Base-by-base conservation (phyloP, 2,888 invertebrate species). In the Nephrocerus scutellatus region DNA sequence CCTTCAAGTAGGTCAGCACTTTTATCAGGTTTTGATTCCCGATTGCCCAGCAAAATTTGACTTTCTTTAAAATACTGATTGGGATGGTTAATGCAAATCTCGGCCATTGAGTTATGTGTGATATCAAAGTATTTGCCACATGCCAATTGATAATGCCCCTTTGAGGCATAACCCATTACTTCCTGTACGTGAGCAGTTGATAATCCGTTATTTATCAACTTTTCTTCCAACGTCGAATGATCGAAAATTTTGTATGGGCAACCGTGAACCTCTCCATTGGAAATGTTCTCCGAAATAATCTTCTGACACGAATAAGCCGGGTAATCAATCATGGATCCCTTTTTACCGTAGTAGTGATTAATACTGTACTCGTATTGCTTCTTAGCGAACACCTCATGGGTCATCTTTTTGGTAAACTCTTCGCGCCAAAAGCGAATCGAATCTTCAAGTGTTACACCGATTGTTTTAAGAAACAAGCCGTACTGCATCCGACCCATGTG, bases 261-360 rank as follows among this genome's bases (percentile, higher is more conserved):
- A 1, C 96, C 97, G 66, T 95, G 91, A 49, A 79, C 79, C 4
- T 85, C 87, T 6, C 63, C 62, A 3, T 84, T 75, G 1, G 53
- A 47, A 3, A 81, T 77, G 54, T 70, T 72, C 1, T 75, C 74
- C 56, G 74, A 81, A 41, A 98, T 95, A 45, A 98, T 86, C 70
- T 85, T 91, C 54, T 84, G 72, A 66, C 98, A 99, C 54, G 89
- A 89, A 56, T 84, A 86, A 0, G 97, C 91, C 0, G 88, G 79
- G 60, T 91, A 96, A 61, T 87, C 85, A 3, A 79, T 79, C 63
- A 86, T 80, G 52, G 84, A 88, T 2, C 98, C 98, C 62, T 90
- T 95, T 71, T 92, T 89, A 16, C 98, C 98, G 71, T 89, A 99
- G 62, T 83, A 84, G 68, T 96, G 93, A 15, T 91, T 79, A 35